Conservation (phyloP, 2,113 vertebrate species). For the Cisticola juncidis region DNA sequence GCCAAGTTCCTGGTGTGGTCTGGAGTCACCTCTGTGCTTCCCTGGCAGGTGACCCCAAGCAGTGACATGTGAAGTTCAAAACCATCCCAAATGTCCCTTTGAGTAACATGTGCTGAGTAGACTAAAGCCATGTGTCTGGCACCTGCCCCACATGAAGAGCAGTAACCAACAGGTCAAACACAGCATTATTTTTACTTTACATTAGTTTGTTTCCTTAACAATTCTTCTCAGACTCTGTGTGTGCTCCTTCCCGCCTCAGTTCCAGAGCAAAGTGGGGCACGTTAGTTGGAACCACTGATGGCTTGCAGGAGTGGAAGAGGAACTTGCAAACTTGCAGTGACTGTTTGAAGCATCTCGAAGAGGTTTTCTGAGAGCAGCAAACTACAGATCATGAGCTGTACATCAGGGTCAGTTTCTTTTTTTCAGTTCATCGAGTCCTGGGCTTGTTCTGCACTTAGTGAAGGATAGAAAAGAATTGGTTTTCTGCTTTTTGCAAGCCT, state of each 20-base stretch:
- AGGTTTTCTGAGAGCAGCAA: background rate
- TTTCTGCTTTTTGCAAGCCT: background rate
- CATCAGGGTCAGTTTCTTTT: background rate
- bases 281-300: fast-evolving
- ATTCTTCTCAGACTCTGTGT: background rate
- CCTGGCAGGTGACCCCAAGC: background rate
- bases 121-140: background rate
- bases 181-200: background rate
- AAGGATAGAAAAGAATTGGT: background rate
- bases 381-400: background rate
- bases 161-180: background rate
- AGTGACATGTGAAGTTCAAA: background rate
- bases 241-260: background rate
- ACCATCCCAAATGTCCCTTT: background rate
- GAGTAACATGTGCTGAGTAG: background rate
- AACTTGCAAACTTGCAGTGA: background rate
- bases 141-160: background rate
- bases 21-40: background rate
- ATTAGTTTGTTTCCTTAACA: background rate
- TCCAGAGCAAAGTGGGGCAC: fast-evolving
- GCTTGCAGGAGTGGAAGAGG: background rate
- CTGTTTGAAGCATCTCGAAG: background rate
- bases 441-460: background rate
- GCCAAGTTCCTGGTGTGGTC: background rate
- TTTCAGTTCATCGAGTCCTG: background rate